Percentiles rank a stretch among this genome's conserved stretches.
These are phyloP conservation scores for Rhineura floridana DNA, from an alignment of 2,113 vertebrate genomes.

Conservation along the genomic window DNA sequence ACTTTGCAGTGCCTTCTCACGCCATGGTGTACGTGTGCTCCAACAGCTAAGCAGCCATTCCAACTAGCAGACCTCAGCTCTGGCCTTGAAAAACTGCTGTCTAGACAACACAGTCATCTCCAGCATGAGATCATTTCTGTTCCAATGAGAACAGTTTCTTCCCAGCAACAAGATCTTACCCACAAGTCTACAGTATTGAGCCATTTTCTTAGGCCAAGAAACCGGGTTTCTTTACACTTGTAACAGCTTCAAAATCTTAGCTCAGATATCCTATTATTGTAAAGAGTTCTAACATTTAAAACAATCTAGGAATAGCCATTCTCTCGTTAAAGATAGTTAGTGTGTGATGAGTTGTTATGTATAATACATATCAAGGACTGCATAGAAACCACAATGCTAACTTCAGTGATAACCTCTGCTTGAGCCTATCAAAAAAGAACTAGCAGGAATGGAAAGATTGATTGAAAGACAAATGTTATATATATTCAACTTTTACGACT, in stretches of 20 bases:
- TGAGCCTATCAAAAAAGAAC: not conserved
- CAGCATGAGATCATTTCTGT: no score
- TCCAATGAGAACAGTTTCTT: no score
- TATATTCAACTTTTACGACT: not conserved
- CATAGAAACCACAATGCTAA: not conserved
- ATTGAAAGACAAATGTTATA: not conserved
- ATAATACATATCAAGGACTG: not conserved
- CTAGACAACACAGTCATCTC: no score
- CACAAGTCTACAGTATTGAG: no score
- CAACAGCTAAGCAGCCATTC: no score
- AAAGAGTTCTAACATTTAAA: not conserved
- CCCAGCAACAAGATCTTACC: no score
- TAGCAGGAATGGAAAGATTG: not conserved
- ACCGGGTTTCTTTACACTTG: no score
- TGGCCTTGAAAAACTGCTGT: no score
- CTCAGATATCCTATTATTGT: not conserved
- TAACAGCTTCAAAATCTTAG: not conserved
- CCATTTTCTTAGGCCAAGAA: no score
- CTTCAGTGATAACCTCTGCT: not conserved
- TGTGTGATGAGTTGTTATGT: not conserved
- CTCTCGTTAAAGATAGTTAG: not conserved
- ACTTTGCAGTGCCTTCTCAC: no score
- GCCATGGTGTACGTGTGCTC: no score
- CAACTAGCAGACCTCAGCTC: no score
- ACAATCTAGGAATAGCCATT: not conserved